Evolutionary conservation across 2,888 invertebrate genomes (phyloP), one percentile per base, ranked within the genome.

Genomic region (Sphecodes monilicornis): DNA sequence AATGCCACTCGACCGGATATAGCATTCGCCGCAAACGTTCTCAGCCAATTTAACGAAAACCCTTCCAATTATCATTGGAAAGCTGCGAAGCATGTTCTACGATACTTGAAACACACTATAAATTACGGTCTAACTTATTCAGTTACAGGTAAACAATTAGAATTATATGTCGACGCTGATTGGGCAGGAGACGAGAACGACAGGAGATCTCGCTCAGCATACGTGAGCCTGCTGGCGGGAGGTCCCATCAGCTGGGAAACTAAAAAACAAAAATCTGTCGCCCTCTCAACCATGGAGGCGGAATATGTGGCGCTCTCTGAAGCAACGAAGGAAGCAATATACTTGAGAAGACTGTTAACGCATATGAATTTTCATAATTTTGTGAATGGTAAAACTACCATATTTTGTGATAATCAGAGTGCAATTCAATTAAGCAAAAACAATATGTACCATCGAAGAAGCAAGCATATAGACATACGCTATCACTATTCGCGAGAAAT

Each of bases 261-360:
- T 0, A 64, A 29, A 4, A 64, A 64, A 13, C 60, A 64, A 64
- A 64, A 64, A 64, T 64, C 60, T 1, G 60, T 60, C 29, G 29
- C 46, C 77, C 79, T 79, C 41, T 26, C 85, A 26, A 57, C 57
- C 1, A 57, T 60, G 60, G 60, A 60, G 2, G 60, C 60, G 1
- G 29, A 60, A 60, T 60, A 60, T 60, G 8, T 60, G 60, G 29
- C 60, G 8, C 5, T 60, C 0, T 60, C 60, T 2, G 29, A 60
- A 16, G 60, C 60, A 1, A 10, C 8, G 0, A 29, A 60, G 8
- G 60, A 60, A 29, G 60, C 60, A 3, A 60, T 60, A 60, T 60
- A 29, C 13, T 22, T 50, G 22, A 50, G 22, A 50, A 50, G 50
- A 50, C 22, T 50, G 10, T 50, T 50, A 50, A 11, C 50, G 0